phyloP scores from a whole-genome alignment of 2,888 invertebrate genomes.

The Metalampra italica region DNA sequence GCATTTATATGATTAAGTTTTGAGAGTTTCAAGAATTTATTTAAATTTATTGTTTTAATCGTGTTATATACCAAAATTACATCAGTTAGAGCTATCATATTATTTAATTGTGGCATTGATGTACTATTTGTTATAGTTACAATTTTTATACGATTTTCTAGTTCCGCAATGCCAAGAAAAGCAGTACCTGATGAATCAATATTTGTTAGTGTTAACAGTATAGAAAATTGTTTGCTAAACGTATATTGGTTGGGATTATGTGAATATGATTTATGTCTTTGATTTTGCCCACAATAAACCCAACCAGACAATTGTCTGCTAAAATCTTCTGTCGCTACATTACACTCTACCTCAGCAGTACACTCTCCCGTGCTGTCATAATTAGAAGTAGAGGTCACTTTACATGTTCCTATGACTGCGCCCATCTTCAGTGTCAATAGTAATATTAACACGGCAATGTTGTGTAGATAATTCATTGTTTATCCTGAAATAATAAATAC shows the following conservation, averaged over 20 bases:
- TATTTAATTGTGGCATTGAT: background rate
- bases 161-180: background rate
- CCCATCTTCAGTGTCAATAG: background rate
- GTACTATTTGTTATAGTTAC: background rate
- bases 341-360: background rate
- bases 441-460: background rate
- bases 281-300: background rate
- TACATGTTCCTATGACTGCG: background rate
- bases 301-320: background rate
- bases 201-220: background rate
- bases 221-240: background rate
- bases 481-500: too few species aligned
- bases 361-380: background rate
- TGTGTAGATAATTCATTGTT: too few species aligned
- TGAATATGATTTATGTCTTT: background rate
- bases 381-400: background rate
- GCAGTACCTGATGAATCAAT: background rate
- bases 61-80: background rate
- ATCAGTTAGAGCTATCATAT: background rate
- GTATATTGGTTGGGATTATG: background rate
- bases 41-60: background rate
- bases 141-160: background rate
- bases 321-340: background rate
- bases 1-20: background rate
- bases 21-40: background rate